Evolutionary conservation across 2,113 vertebrate genomes (phyloP), one percentile per base, ranked within the genome.

Genomic region (Ondatra zibethicus): DNA sequence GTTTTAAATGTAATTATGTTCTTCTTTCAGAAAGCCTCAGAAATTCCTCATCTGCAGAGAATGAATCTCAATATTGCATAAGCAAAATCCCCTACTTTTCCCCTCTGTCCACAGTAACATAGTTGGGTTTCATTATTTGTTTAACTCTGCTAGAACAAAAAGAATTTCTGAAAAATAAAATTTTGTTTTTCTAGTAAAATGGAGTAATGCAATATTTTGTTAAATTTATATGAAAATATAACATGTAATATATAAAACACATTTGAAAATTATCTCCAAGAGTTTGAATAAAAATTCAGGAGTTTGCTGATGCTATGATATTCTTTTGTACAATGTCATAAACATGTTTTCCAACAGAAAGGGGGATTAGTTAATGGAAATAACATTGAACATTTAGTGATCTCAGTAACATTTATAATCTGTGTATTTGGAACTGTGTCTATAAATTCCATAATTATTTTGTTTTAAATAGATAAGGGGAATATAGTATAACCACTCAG

Each of bases 311-410:
- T 2, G 52, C 66, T 76, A 31, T 45, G 2, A 78, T 76, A 9
- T 29, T 50, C 27, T 86, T 87, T 78, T 0, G 47, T 61, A 81
- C 27, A 91, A 7, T 80, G 6, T 89, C 27, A 45, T 61, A 0
- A 88, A 90, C 33, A 25, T 65, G 81, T 88, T 96, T 95, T 88
- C 21, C 7, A 61, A 82, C 27, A 58, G 61, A 16, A 85, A 5
- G 5, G 4, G 0, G 7, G 0, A n/a, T 9, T 55, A 8, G 1
- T 58, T 72, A n/a, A 89, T 77, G 33, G 72, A 77, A 96, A 92
- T 73, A 73, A 88, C 63, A 1, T 52, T 77, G 3, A 27, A 3
- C 3, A 77, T 1, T 58, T 42, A 8, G 0, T 42, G 36, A 0
- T 17, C 47, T 81, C 45, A 89, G 55, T 94, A 27, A 50, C 1